A percentile compares a stretch with the other conserved stretches of the same genome.
phyloP scores from a whole-genome alignment of 2,888 invertebrate genomes.

The Drosophila cognata region DNA sequence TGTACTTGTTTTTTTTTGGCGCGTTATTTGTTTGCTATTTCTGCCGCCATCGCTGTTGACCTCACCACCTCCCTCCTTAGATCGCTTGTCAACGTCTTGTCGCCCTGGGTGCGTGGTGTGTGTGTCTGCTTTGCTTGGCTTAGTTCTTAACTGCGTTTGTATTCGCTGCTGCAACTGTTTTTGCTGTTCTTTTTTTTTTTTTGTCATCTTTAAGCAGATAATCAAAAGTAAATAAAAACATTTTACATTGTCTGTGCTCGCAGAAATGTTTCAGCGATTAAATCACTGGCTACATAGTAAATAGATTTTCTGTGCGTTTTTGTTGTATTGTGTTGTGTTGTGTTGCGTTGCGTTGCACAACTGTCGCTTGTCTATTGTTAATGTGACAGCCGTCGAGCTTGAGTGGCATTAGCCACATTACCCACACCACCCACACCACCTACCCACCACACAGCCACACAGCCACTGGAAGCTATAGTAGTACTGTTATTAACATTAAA shows the following conservation, averaged over 20 bases:
- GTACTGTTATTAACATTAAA: constrained; percentile 32
- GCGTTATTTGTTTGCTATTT: constrained; percentile 41
- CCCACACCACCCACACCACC: background rate
- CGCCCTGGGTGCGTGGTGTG: background rate
- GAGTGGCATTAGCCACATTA: constrained; percentile 17
- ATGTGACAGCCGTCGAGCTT: constrained; percentile 10
- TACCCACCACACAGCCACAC: background rate
- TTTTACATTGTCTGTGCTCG: constrained; percentile 39
- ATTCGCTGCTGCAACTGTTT: constrained; percentile 29
- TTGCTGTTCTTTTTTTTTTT: constrained; percentile 29
- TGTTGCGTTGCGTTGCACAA: background rate
- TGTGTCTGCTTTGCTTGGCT: background rate
- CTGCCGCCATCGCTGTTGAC: constrained; percentile 13
- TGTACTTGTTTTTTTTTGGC: constrained; percentile 17
- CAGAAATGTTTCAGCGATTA: constrained; percentile 33
- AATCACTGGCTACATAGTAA: constrained; percentile 45
- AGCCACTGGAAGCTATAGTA: background rate
- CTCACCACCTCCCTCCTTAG: background rate
- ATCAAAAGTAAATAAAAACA: constrained; percentile 62
- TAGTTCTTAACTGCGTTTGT: constrained; percentile 10
- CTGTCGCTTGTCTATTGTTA: constrained; percentile 29
- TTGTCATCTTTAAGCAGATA: constrained; percentile 48
- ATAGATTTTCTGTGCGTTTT: constrained; percentile 36
- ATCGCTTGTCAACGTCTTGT: constrained; percentile 5
- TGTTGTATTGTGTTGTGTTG: background rate